These are phyloP conservation scores for Scomberomorus guttatus DNA, from an alignment of 2,797 vertebrate genomes.

Conservation along the genomic window DNA sequence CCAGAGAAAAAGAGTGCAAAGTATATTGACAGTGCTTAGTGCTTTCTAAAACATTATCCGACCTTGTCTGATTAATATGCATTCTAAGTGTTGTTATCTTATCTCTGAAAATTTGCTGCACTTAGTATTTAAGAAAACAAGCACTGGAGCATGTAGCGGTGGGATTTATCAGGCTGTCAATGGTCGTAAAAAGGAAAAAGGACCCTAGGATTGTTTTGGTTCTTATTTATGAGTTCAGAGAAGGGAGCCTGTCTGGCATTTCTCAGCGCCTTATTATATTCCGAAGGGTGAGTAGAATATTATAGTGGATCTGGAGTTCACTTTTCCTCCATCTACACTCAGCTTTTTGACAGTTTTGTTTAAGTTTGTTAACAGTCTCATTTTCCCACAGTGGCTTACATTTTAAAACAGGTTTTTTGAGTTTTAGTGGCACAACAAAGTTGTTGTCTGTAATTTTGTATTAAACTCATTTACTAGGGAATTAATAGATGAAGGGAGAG, in stretches of 20 bases:
- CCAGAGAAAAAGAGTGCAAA: neutral
- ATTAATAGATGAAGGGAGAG: too few relatives aligned
- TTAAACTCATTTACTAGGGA: too few relatives aligned
- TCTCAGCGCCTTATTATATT: neutral
- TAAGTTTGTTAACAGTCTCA: too few relatives aligned
- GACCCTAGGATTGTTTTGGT: neutral
- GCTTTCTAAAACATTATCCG: neutral
- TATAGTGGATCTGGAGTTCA: neutral
- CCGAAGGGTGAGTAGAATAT: neutral
- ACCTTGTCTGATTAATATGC: slow-evolving; percentile 8
- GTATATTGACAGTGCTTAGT: neutral
- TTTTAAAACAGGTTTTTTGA: too few relatives aligned
- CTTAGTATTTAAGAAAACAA: slow-evolving; percentile 3
- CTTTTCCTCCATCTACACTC: neutral
- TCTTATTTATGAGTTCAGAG: neutral
- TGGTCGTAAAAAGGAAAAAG: neutral
- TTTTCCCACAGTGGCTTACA: too few relatives aligned
- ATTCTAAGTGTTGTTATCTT: slow-evolving; percentile 3
- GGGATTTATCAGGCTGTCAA: neutral
- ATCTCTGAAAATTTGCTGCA: neutral
- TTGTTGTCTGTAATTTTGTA: too few relatives aligned
- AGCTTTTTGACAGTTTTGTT: too few relatives aligned
- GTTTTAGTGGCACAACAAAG: too few relatives aligned
- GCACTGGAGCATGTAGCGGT: neutral
- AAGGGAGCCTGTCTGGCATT: neutral